Conservation (phyloP, 2,888 invertebrate genomes). For the Microplitis deprimator region DNA sequence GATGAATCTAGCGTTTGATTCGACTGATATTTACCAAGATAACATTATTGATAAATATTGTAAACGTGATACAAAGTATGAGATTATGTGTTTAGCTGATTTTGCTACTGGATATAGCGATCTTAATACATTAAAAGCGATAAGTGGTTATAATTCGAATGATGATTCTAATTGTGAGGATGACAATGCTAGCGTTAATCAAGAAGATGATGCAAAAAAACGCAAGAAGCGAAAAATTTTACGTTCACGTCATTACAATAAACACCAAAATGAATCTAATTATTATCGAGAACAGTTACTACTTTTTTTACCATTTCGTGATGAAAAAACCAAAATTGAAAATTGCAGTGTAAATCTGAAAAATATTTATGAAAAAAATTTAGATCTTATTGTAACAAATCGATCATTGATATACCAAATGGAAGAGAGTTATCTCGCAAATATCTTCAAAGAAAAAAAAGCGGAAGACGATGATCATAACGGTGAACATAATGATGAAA, state of each 20-base stretch:
- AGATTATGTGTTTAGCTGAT: slow-evolving; percentile 17
- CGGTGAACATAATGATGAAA: neutral
- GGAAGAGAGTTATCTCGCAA: neutral
- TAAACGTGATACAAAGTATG: neutral
- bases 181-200: no score
- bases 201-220: neutral
- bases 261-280: slow-evolving; percentile 20
- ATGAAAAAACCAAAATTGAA: neutral
- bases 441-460: neutral
- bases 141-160: neutral
- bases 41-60: neutral
- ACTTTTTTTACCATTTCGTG: slow-evolving; percentile 15
- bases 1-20: neutral
- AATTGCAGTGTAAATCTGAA: neutral
- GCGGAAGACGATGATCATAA: neutral
- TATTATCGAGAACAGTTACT: slow-evolving; percentile 29
- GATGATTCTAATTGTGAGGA: slow-evolving; percentile 6
- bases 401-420: slow-evolving; percentile 7
- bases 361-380: neutral
- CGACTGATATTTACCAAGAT: slow-evolving; percentile 8
- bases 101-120: slow-evolving; percentile 16
- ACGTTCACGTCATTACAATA: neutral
- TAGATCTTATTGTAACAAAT: neutral
- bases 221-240: slow-evolving; percentile 13
- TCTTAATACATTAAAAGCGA: neutral